Evolutionary conservation across 2,797 vertebrate genomes (phyloP).

Genomic region (Glossophaga mutica): DNA sequence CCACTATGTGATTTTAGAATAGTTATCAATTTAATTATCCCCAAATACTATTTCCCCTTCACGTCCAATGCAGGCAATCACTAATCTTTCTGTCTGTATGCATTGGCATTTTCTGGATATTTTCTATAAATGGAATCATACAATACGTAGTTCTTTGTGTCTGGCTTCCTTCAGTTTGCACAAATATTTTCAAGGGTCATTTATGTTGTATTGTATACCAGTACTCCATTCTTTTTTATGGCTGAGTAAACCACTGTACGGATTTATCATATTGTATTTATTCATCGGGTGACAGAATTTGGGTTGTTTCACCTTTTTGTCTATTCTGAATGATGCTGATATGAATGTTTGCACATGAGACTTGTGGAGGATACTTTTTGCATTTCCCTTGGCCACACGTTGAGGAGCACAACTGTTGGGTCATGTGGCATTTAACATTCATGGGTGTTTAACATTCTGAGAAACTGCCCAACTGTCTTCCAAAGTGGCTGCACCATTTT

Average conservation of each 20-base stretch:
- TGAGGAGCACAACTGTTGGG: not conserved
- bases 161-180: not conserved
- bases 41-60: not conserved
- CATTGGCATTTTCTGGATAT: not conserved
- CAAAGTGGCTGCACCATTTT: not conserved
- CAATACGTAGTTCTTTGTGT: not conserved
- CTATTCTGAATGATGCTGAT: not conserved
- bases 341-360: not conserved
- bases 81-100: not conserved
- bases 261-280: not conserved
- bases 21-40: not conserved
- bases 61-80: not conserved
- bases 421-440: not conserved
- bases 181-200: not conserved
- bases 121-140: not conserved
- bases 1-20: not conserved
- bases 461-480: not conserved
- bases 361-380: not conserved
- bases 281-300: not conserved
- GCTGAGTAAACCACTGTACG: not conserved
- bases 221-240: not conserved
- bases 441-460: not conserved
- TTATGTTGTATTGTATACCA: not conserved
- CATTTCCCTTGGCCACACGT: not conserved
- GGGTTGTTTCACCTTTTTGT: not conserved